Evolutionary conservation across 2,888 invertebrate genomes (phyloP).

Genomic region (Tolmerus cingulatus): DNA sequence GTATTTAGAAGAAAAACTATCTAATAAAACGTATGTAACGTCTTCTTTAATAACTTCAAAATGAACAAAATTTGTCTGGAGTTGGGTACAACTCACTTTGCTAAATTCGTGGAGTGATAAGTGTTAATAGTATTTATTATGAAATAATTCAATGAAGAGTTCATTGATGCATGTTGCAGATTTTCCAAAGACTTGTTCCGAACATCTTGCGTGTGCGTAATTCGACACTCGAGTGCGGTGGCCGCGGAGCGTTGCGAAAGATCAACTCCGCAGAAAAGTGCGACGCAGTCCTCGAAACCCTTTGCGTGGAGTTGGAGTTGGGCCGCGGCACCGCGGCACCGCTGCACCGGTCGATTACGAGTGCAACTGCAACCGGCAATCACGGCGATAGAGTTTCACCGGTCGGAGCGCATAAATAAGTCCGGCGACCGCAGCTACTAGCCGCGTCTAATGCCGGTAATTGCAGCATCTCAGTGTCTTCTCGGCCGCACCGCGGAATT

Average conservation of each 20-base stretch:
- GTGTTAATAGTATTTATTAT: background rate
- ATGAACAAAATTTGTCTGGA: no score
- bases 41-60: no score
- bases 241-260: background rate
- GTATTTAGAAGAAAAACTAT: no score
- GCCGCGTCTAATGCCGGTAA: constrained; percentile 25
- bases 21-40: no score
- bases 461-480: constrained; percentile 13
- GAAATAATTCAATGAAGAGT: background rate
- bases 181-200: background rate
- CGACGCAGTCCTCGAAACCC: background rate
- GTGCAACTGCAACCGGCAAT: constrained; percentile 1
- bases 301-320: background rate
- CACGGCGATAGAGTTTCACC: background rate
- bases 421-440: constrained; percentile 13
- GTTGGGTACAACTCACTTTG: no score
- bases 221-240: background rate
- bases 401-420: constrained; percentile 9
- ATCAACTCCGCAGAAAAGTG: background rate
- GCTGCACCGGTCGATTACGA: background rate
- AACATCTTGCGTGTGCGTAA: background rate
- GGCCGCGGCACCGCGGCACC: background rate
- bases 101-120: no score
- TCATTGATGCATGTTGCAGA: background rate
- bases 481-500: background rate